phyloP scores from a whole-genome alignment of 2,113 vertebrate genomes.

The Rhipidura dahli region DNA sequence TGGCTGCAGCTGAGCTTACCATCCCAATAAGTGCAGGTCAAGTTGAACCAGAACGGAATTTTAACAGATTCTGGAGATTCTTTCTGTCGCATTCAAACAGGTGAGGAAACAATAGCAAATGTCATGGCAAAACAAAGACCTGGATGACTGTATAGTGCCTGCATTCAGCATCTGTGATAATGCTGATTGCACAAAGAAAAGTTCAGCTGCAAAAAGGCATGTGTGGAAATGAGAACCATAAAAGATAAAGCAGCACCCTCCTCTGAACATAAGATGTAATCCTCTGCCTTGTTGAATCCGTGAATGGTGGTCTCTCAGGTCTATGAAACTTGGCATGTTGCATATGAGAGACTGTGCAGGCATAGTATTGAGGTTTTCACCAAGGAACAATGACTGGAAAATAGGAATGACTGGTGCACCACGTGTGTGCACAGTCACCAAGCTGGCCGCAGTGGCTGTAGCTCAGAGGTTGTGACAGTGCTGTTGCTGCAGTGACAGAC shows the following conservation, averaged over 20 bases:
- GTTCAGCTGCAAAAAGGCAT: background rate
- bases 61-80: background rate
- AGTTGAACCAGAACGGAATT: background rate
- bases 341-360: background rate
- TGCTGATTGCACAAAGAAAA: background rate
- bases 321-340: background rate
- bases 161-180: background rate
- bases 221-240: background rate
- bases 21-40: background rate
- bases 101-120: background rate
- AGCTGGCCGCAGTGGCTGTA: background rate
- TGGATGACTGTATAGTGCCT: background rate
- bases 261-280: background rate
- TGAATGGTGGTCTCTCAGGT: background rate
- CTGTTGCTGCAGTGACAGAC: background rate
- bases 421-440: background rate
- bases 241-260: rapidly evolving
- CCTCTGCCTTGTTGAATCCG: background rate
- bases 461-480: background rate
- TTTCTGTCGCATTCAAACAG: background rate
- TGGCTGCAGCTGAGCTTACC: background rate
- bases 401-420: background rate
- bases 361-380: background rate
- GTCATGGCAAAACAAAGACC: background rate
- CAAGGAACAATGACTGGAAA: background rate